Evolutionary conservation across 2,113 vertebrate genomes (phyloP).

Genomic region (Peucedramus taeniatus): DNA sequence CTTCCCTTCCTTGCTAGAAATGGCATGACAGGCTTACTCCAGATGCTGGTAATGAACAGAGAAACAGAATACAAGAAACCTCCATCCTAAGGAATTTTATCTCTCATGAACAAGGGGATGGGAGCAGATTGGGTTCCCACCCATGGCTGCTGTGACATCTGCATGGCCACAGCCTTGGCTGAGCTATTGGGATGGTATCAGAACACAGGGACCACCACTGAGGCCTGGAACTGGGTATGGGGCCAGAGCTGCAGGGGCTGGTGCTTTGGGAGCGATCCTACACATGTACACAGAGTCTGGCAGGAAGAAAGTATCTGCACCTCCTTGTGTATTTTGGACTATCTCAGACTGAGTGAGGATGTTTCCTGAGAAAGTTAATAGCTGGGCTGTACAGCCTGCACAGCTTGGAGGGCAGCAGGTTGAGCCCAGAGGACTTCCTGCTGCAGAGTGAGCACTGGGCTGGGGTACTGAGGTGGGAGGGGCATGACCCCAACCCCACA

Average conservation of each 20-base stretch:
- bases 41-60: neutral
- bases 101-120: neutral
- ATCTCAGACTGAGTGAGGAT: neutral
- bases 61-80: neutral
- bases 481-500: neutral
- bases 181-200: neutral
- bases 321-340: neutral
- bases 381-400: neutral
- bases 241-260: neutral
- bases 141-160: fast-evolving
- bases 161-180: neutral
- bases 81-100: neutral
- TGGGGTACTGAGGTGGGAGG: neutral
- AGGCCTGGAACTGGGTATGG: neutral
- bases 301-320: neutral
- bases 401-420: neutral
- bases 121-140: fast-evolving
- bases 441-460: neutral
- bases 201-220: fast-evolving
- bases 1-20: neutral
- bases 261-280: neutral
- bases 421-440: neutral
- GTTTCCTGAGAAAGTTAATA: neutral
- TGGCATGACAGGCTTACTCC: neutral
- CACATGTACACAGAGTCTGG: neutral